A percentile compares a stretch with the other conserved stretches of the same genome.
These are phyloP conservation scores for Ridgeia piscesae DNA, from an alignment of 1,140 invertebrate species.

Conservation along the genomic window DNA sequence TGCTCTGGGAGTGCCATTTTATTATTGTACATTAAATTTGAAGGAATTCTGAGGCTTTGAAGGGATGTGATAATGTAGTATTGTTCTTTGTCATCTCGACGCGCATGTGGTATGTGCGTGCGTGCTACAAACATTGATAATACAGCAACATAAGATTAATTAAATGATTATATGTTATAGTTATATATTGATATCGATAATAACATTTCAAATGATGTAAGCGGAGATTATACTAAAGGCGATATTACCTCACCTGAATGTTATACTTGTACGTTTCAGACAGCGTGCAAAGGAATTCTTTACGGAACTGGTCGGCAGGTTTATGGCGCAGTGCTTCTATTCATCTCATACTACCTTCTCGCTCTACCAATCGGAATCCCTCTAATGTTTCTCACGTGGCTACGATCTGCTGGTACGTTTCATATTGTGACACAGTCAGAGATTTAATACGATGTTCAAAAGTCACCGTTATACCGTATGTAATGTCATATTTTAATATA, in stretches of 20 bases:
- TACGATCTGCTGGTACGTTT: conserved; percentile 26
- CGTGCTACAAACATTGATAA: background rate
- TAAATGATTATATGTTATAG: too few species aligned
- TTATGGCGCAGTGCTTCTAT: conserved; percentile 24
- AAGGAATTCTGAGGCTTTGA: too few species aligned
- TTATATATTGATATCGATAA: background rate
- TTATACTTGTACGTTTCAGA: conserved; percentile 10
- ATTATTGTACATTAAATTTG: too few species aligned
- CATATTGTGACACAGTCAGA: background rate
- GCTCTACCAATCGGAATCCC: conserved; percentile 26
- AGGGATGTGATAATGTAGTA: too few species aligned
- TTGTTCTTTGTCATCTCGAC: too few species aligned
- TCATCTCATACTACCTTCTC: conserved; percentile 22
- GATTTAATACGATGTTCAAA: background rate
- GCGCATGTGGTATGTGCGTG: too few species aligned
- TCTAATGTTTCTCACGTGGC: conserved; percentile 26
- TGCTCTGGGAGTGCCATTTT: too few species aligned
- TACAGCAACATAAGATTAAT: too few species aligned
- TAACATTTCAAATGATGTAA: background rate
- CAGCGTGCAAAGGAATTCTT: conserved; percentile 20
- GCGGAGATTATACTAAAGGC: background rate
- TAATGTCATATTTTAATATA: background rate
- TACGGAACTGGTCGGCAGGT: conserved; percentile 23
- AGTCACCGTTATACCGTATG: background rate
- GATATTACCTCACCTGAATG: background rate